These are phyloP conservation scores for Scalopus aquaticus DNA, from an alignment of 2,113 vertebrate genomes.

Conservation along the genomic window DNA sequence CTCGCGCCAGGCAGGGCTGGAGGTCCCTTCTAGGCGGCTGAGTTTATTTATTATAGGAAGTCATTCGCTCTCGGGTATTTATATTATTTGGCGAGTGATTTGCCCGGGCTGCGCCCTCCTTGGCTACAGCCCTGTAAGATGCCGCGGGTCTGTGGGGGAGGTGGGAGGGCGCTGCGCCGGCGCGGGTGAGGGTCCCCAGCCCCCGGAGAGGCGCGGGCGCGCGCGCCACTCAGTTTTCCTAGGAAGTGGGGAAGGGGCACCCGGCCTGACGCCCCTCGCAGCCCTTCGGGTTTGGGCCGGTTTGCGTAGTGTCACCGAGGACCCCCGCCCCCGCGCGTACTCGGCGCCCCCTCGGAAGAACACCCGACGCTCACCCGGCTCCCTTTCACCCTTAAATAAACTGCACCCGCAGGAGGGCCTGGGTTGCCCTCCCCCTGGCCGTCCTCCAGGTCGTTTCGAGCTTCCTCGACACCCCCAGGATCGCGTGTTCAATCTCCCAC, in stretches of 20 bases:
- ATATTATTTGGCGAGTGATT: conserved; percentile 12
- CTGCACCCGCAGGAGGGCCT: neutral
- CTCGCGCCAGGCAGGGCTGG: neutral
- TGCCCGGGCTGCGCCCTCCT: neutral
- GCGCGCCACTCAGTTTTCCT: neutral
- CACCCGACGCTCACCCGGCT: neutral
- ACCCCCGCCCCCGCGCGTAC: no score
- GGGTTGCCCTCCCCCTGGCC: neutral
- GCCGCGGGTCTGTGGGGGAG: neutral
- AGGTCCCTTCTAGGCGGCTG: neutral
- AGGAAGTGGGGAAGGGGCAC: neutral
- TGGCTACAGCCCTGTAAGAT: neutral
- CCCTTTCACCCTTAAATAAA: neutral
- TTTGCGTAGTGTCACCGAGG: neutral
- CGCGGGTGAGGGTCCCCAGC: neutral
- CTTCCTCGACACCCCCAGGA: neutral
- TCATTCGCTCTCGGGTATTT: conserved; percentile 36
- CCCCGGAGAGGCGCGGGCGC: neutral
- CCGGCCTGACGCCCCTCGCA: accelerated
- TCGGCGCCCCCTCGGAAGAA: neutral
- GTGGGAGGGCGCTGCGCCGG: neutral
- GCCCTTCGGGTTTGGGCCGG: neutral
- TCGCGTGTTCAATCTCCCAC: neutral
- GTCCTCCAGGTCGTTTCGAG: neutral
- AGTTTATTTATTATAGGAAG: conserved; percentile 66